Base-by-base conservation (phyloP, 2,888 invertebrate species). In the Patella caerulea region DNA sequence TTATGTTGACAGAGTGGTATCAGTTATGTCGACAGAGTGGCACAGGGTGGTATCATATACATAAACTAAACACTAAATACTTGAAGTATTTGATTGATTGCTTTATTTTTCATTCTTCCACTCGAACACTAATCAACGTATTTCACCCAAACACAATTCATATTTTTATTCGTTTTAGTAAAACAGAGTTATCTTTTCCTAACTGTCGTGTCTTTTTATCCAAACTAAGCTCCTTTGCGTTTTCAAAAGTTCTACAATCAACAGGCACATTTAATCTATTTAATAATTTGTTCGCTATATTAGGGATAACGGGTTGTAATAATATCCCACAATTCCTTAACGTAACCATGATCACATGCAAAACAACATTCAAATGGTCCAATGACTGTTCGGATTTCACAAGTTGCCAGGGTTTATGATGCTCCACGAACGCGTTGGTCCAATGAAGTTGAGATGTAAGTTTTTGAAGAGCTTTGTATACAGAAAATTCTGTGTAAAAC, bases 351-450 rank as follows among this genome's bases (percentile, higher is more conserved):
- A 96, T 95, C 71, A 98, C 91, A 89, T 96, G 95, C 78, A 98
- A 93, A 74, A 97, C 94, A 19, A 94, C 94, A 54, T 86, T 79
- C n/a, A 97, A 92, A 86, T 88, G 85, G n/a, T 74, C 53, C 4
- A 73, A 29, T 1, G 85, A 84, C 9, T 65, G 19, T 19, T 24
- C 24, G 3, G 19, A 24, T 88, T 96, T 95, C 76, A 93, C 94
- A 79, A 98, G 93, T 84, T 95, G 94, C 99, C 99, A 99, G 0
- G 98, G 98, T 90, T 95, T 95, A 85, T 95, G 94, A 4, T 94
- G 93, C 88, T 98, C 96, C 87, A 99, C 95, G 93, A 98, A 96
- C 80, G 94, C 93, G 93, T 99, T 99, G 24, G 96, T 95, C 53
- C 94, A 92, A 88, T 96, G 95, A 15, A 98, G 92, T 0, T 94